phyloP scores from a whole-genome alignment of 1,140 invertebrate genomes.

The Bombus superbus region DNA sequence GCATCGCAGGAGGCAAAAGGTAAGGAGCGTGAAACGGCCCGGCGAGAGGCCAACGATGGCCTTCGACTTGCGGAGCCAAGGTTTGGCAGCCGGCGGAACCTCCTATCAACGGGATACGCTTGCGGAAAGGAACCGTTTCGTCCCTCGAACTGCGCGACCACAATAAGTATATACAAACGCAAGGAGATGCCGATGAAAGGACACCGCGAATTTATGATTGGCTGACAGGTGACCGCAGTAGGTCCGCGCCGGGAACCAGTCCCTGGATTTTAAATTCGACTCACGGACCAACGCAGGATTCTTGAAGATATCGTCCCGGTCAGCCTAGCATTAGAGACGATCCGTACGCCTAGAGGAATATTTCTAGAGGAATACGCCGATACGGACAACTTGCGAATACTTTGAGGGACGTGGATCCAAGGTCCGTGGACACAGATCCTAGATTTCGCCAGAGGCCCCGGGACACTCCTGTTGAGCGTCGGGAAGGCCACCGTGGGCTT shows the following conservation, averaged over 20 bases:
- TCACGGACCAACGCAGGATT: background rate
- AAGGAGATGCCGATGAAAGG: conserved; percentile 51
- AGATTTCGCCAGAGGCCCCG: too few relatives aligned
- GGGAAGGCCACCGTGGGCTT: too few relatives aligned
- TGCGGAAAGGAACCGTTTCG: conserved; percentile 56
- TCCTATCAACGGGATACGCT: conserved; percentile 57
- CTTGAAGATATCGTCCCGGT: background rate
- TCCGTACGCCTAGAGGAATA: background rate
- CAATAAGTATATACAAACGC: conserved; percentile 32
- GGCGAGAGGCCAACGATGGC: conserved; percentile 56
- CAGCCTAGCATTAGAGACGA: background rate
- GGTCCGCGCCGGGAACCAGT: conserved; percentile 35
- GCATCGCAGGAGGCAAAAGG: conserved; percentile 55
- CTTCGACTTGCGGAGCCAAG: conserved; percentile 70
- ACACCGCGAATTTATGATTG: conserved; percentile 57
- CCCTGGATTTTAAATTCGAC: conserved; percentile 36
- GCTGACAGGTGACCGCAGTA: conserved; percentile 46
- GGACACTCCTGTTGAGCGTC: too few relatives aligned
- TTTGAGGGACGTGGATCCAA: too few relatives aligned
- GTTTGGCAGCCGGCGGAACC: conserved; percentile 63
- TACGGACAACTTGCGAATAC: background rate
- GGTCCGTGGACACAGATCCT: too few relatives aligned
- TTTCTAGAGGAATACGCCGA: too few relatives aligned
- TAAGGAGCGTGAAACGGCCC: conserved; percentile 49
- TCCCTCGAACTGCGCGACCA: conserved; percentile 24